These are phyloP conservation scores for Agrilus mali DNA, from an alignment of 2,888 invertebrate genomes.

Conservation along the genomic window DNA sequence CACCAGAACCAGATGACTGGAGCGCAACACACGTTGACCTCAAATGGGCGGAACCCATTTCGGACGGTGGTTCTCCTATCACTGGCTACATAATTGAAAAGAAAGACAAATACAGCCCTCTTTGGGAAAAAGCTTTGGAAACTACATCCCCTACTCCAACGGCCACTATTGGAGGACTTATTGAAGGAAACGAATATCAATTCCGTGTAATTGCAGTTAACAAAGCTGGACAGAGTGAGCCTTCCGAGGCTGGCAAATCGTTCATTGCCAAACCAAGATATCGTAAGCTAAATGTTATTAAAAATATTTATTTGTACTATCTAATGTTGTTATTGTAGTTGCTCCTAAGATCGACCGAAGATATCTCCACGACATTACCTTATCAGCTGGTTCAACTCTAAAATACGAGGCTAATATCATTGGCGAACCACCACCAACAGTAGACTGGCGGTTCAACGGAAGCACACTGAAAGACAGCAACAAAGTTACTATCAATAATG, in stretches of 20 bases:
- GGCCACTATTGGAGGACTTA: slow-evolving; percentile 78
- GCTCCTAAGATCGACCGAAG: slow-evolving; percentile 94
- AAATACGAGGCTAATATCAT: slow-evolving; percentile 88
- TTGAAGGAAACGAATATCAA: slow-evolving; percentile 94
- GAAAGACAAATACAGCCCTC: slow-evolving; percentile 81
- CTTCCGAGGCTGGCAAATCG: slow-evolving; percentile 76
- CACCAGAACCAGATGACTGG: slow-evolving; percentile 88
- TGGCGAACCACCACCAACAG: slow-evolving; percentile 91
- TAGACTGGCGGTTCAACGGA: slow-evolving; percentile 84
- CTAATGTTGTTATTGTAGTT: slow-evolving; percentile 38
- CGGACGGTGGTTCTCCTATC: slow-evolving; percentile 90
- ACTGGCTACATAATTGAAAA: slow-evolving; percentile 87
- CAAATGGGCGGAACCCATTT: slow-evolving; percentile 78
- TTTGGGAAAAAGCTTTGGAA: slow-evolving; percentile 88
- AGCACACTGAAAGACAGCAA: slow-evolving; percentile 55
- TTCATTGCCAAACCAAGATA: slow-evolving; percentile 79
- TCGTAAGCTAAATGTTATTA: slow-evolving; percentile 35
- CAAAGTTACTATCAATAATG: slow-evolving; percentile 67
- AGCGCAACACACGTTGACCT: slow-evolving; percentile 85
- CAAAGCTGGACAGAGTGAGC: slow-evolving; percentile 87
- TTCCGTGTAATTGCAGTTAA: slow-evolving; percentile 93
- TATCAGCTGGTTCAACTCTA: slow-evolving; percentile 85
- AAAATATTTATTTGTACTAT: slow-evolving; percentile 2
- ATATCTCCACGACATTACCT: slow-evolving; percentile 76
- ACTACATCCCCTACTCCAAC: slow-evolving; percentile 59